Evolutionary conservation across 1,140 invertebrate species (phyloP).

Genomic region (Drosophila bifasciata): DNA sequence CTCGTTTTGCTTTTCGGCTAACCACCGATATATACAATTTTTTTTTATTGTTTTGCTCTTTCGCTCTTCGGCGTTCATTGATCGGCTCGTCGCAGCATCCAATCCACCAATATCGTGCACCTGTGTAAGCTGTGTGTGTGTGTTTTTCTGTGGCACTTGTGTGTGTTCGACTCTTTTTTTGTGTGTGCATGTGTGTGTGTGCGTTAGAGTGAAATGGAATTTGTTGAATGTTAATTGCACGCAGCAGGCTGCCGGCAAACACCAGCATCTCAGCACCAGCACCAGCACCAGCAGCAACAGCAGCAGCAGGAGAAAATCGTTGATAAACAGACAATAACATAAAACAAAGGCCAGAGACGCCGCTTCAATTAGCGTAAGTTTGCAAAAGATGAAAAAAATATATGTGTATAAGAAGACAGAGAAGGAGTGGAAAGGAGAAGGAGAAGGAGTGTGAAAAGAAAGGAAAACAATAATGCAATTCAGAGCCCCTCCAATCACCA

Average conservation of each 20-base stretch:
- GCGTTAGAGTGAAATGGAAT: conserved; percentile 74
- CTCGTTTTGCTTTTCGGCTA: not conserved
- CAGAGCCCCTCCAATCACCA: no score
- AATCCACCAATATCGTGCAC: conserved; percentile 6
- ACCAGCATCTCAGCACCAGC: conserved; percentile 18
- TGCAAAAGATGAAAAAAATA: conserved; percentile 19
- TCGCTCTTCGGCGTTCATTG: conserved; percentile 28
- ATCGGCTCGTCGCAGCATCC: conserved; percentile 25
- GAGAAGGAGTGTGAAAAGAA: not conserved
- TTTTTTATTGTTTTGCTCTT: conserved; percentile 11
- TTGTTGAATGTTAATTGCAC: conserved; percentile 77
- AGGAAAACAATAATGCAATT: conserved; percentile 18
- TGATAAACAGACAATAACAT: conserved; percentile 55
- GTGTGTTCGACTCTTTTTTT: conserved; percentile 24
- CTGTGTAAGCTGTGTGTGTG: conserved; percentile 6
- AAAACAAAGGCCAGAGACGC: conserved; percentile 55
- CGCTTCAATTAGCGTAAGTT: conserved; percentile 60
- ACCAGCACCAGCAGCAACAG: not conserved
- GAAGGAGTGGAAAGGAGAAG: not conserved
- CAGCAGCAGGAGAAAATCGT: conserved; percentile 54
- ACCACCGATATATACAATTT: not conserved
- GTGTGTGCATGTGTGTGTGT: conserved; percentile 30
- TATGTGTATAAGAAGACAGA: conserved; percentile 18
- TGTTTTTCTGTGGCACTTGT: conserved; percentile 22
- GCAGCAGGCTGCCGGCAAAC: conserved; percentile 57